These are phyloP conservation scores for Botia almorhae DNA, from an alignment of 2,797 vertebrate genomes.

Conservation along the genomic window DNA sequence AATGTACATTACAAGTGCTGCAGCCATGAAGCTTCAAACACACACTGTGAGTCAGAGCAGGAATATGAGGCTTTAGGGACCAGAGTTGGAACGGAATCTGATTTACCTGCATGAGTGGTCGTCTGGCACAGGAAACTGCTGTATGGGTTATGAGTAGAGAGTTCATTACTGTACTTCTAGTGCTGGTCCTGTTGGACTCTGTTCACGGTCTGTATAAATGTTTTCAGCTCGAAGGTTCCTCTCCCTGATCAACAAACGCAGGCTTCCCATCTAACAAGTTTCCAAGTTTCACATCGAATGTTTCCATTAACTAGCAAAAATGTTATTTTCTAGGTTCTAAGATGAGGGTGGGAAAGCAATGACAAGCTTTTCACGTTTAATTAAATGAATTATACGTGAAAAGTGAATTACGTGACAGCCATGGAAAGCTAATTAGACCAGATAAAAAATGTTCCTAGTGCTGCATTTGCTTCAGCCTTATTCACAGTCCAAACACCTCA, in stretches of 20 bases:
- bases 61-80: conserved; percentile 47
- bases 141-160: conserved; percentile 35
- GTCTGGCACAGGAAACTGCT: conserved; percentile 35
- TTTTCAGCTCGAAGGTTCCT: background rate
- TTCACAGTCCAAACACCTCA: conserved; percentile 23
- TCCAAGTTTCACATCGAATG: too few relatives aligned
- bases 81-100: conserved; percentile 32
- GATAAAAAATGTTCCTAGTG: conserved; percentile 1
- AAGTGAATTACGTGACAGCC: background rate
- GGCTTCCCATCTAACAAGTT: background rate
- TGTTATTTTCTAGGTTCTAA: too few relatives aligned
- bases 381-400: too few relatives aligned
- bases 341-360: background rate
- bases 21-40: conserved; percentile 57
- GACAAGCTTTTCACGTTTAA: background rate
- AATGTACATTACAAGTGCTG: conserved; percentile 59
- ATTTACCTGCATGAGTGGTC: conserved; percentile 46
- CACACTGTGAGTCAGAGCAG: conserved; percentile 45
- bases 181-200: conserved; percentile 38
- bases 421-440: too few relatives aligned
- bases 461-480: conserved; percentile 9
- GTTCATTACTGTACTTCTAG: conserved; percentile 46
- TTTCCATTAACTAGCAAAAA: too few relatives aligned
- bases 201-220: conserved; percentile 14
- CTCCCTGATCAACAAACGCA: background rate